phyloP scores from a whole-genome alignment of 2,113 vertebrate genomes.

The Taxidea taxus region DNA sequence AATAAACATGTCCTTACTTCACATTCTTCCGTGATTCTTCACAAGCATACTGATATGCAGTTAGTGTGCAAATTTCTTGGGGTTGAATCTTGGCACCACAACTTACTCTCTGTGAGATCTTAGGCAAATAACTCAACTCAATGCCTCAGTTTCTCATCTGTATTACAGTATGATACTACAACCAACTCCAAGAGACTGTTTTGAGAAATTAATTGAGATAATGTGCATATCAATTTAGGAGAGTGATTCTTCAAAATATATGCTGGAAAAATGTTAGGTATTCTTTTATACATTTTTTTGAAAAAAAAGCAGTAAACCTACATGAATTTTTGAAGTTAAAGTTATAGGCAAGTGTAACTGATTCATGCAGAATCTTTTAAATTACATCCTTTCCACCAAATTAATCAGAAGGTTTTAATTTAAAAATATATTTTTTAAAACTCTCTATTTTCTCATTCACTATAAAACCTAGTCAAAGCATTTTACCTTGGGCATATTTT shows the following conservation, averaged over 20 bases:
- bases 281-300: neutral
- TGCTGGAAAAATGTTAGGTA: neutral
- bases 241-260: neutral
- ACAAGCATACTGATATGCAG: neutral
- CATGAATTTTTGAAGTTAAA: neutral
- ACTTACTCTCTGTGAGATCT: neutral
- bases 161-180: neutral
- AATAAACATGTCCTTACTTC: neutral
- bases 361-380: neutral
- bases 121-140: neutral
- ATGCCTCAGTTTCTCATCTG: neutral
- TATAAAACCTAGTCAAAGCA: neutral
- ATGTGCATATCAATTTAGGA: neutral
- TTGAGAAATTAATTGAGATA: neutral
- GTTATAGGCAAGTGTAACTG: neutral
- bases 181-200: neutral
- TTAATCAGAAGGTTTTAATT: neutral
- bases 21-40: neutral
- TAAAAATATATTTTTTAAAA: neutral
- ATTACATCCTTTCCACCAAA: neutral
- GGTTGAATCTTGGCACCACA: neutral
- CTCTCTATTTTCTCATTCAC: neutral
- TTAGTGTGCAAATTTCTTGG: neutral
- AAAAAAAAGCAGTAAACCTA: neutral
- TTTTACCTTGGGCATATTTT: neutral